phyloP scores from a whole-genome alignment of 53 echinoderm and acorn worm species.

The Luidia sarsii region DNA sequence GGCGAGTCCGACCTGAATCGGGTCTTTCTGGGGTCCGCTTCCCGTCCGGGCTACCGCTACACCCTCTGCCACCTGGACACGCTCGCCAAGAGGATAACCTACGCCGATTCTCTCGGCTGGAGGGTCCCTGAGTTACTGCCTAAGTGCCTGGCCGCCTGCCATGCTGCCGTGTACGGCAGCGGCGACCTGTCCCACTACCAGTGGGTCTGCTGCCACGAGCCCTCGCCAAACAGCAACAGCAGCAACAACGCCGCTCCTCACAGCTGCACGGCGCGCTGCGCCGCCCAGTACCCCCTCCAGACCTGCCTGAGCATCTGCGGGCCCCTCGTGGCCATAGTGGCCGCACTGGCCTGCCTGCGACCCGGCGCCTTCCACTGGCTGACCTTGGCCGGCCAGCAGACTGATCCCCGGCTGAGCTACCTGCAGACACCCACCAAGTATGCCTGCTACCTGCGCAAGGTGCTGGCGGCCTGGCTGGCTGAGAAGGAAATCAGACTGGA shows the following conservation, averaged over 20 bases:
- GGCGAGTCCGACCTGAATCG: constrained; percentile 9
- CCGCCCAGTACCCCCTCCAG: constrained; percentile 39
- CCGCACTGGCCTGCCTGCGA: constrained; percentile 31
- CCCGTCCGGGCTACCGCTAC: constrained; percentile 25
- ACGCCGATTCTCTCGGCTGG: constrained; percentile 53
- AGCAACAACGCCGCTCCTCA: too few species aligned
- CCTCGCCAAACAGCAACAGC: background rate
- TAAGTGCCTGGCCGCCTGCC: constrained; percentile 16
- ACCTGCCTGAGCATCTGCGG: constrained; percentile 51
- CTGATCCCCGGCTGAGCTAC: background rate
- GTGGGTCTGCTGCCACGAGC: constrained; percentile 31
- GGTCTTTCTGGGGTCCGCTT: constrained; percentile 9
- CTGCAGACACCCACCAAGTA: constrained; percentile 47
- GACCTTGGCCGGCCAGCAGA: constrained; percentile 33
- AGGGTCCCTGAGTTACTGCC: constrained; percentile 11
- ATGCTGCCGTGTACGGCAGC: constrained; percentile 34
- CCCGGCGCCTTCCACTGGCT: constrained; percentile 24
- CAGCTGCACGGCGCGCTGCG: constrained; percentile 21
- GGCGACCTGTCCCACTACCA: constrained; percentile 16
- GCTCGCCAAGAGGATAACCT: constrained; percentile 28
- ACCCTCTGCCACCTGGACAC: constrained; percentile 42
- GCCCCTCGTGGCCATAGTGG: constrained; percentile 19
- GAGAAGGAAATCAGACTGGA: constrained; percentile 27
- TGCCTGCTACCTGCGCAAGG: constrained; percentile 43
- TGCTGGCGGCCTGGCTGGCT: constrained; percentile 35